These are phyloP conservation scores for Stigmatopora argus DNA, from an alignment of 2,113 vertebrate species.

Conservation along the genomic window DNA sequence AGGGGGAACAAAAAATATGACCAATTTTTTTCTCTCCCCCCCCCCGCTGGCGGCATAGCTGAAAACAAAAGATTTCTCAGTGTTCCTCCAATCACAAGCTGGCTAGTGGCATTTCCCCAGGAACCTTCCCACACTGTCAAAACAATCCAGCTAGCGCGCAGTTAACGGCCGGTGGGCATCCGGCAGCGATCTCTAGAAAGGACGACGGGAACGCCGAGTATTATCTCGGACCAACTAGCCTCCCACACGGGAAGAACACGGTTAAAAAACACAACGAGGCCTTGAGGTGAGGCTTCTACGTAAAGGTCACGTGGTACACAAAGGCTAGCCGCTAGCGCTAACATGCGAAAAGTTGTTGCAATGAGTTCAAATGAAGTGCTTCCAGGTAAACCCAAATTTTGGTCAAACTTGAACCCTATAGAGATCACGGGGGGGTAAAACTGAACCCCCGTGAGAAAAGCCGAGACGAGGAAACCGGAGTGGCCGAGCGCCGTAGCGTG, in stretches of 20 bases:
- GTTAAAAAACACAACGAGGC: not conserved
- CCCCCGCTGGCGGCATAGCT: slow-evolving; percentile 5
- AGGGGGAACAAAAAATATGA: slow-evolving; percentile 14
- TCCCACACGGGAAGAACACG: slow-evolving; percentile 16
- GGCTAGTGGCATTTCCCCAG: slow-evolving; percentile 50
- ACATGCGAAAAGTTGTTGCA: slow-evolving; percentile 6
- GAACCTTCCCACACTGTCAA: slow-evolving; percentile 51
- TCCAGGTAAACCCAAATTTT: not conserved
- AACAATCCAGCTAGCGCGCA: slow-evolving; percentile 29
- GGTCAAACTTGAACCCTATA: too few species aligned
- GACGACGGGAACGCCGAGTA: not conserved
- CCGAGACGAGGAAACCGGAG: slow-evolving; percentile 35
- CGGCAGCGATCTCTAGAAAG: slow-evolving; percentile 5
- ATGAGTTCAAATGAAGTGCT: too few species aligned
- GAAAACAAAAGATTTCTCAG: slow-evolving; percentile 49
- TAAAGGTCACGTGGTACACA: slow-evolving; percentile 25
- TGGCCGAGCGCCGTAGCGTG: not conserved
- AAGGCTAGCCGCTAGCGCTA: slow-evolving; percentile 8
- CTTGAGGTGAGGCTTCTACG: slow-evolving; percentile 15
- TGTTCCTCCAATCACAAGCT: slow-evolving; percentile 21
- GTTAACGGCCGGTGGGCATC: slow-evolving; percentile 23
- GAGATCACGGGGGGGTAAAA: slow-evolving; percentile 14
- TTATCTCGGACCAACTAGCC: slow-evolving; percentile 19
- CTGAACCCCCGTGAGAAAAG: slow-evolving; percentile 28
- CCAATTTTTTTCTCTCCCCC: slow-evolving; percentile 15